Evolutionary conservation across 1,140 invertebrate species (phyloP).

Genomic region (Matsumurasca onukii): DNA sequence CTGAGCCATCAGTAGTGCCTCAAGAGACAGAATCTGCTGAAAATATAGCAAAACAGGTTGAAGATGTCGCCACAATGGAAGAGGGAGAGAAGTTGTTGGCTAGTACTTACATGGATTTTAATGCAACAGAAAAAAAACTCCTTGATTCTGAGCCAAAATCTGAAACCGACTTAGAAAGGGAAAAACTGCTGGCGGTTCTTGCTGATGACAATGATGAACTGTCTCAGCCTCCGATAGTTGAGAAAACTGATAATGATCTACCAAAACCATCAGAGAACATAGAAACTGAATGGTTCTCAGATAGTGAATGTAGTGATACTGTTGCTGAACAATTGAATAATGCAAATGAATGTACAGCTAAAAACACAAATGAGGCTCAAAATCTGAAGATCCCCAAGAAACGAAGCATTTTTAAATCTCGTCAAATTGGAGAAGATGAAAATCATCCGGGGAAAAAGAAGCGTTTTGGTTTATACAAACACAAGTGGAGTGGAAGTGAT

Average conservation of each 20-base stretch:
- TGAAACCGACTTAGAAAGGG: conserved; percentile 35
- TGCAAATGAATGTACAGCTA: background rate
- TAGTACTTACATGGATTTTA: conserved; percentile 39
- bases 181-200: conserved; percentile 38
- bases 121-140: conserved; percentile 35
- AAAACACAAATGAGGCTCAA: background rate
- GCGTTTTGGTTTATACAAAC: conserved; percentile 78
- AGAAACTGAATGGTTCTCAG: conserved; percentile 28
- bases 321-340: conserved; percentile 26
- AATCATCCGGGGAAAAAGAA: conserved; percentile 63
- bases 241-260: no score
- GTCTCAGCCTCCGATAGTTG: background rate
- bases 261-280: conserved; percentile 24
- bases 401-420: conserved; percentile 87
- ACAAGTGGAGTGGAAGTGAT: conserved; percentile 83
- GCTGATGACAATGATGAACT: conserved; percentile 36
- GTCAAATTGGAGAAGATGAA: background rate
- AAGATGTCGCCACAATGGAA: conserved; percentile 40
- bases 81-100: conserved; percentile 40
- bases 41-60: conserved; percentile 39
- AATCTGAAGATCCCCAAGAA: conserved; percentile 45
- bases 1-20: conserved; percentile 21
- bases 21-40: conserved; percentile 26
- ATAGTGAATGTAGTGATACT: conserved; percentile 35
- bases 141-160: conserved; percentile 26